Percentiles rank a stretch among this genome's conserved stretches.
Conservation (phyloP, 1,140 invertebrate genomes). For the Drosophila tani region DNA sequence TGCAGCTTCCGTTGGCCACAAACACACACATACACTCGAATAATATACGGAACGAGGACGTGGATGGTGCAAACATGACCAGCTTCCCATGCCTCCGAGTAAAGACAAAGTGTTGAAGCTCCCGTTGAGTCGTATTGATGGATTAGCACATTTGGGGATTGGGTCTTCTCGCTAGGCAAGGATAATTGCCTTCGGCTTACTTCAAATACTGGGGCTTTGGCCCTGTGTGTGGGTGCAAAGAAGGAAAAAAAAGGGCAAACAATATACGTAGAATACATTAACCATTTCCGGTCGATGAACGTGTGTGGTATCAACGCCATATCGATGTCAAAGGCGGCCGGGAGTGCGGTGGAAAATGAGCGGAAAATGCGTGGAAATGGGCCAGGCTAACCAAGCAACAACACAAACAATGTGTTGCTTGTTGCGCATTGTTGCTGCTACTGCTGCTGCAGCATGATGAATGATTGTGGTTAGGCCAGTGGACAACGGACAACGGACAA, state of each 20-base stretch:
- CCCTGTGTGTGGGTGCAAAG: neutral
- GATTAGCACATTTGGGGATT: constrained; percentile 66
- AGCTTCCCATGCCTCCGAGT: constrained; percentile 6
- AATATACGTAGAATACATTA: constrained; percentile 60
- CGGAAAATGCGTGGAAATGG: constrained; percentile 56
- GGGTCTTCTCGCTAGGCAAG: constrained; percentile 30
- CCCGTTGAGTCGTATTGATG: constrained; percentile 53
- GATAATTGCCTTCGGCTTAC: constrained; percentile 57
- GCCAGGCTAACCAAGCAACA: constrained; percentile 39
- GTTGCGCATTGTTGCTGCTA: constrained; percentile 38
- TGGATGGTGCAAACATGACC: constrained; percentile 8
- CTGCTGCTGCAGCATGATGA: constrained; percentile 63
- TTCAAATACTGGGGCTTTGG: constrained; percentile 21
- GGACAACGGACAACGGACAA: constrained; percentile 45
- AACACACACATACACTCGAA: neutral
- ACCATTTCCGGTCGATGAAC: constrained; percentile 55
- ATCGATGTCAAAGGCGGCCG: constrained; percentile 63
- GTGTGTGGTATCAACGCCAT: constrained; percentile 67
- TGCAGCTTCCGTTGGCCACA: constrained; percentile 35
- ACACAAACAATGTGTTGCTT: constrained; percentile 47
- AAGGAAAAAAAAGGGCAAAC: constrained; percentile 11
- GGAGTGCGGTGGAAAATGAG: constrained; percentile 47
- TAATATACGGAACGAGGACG: neutral
- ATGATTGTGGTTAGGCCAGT: constrained; percentile 67
- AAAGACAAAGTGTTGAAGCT: constrained; percentile 48